phyloP scores from a whole-genome alignment of 2,113 vertebrate species.

The Osmerus eperlanus region DNA sequence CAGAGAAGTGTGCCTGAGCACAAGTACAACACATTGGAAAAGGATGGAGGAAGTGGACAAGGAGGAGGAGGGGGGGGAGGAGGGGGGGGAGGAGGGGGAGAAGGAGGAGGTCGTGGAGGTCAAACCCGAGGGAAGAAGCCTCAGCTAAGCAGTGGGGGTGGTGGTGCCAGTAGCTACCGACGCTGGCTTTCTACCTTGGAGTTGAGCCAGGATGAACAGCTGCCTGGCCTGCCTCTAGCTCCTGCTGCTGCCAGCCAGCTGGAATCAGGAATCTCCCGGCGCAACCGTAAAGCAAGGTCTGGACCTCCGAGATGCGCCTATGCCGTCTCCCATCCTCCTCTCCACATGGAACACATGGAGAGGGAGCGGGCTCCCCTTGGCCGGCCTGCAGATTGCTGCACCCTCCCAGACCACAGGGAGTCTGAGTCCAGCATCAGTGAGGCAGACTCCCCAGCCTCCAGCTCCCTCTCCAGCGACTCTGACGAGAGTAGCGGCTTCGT shows the following conservation, averaged over 20 bases:
- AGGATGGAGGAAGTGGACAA: conserved; percentile 62
- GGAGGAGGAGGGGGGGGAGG: conserved; percentile 34
- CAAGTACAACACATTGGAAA: conserved; percentile 74
- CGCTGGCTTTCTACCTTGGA: conserved; percentile 82
- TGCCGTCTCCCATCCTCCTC: conserved; percentile 31
- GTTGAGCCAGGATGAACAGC: conserved; percentile 74
- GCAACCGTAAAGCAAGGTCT: conserved; percentile 51
- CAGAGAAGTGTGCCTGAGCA: conserved; percentile 59
- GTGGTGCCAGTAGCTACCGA: conserved; percentile 40
- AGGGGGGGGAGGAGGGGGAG: conserved; percentile 4
- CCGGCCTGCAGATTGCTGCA: conserved; percentile 47
- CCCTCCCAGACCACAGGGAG: conserved; percentile 52
- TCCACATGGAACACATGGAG: conserved; percentile 37
- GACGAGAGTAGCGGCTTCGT: conserved; percentile 83
- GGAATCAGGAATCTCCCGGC: conserved; percentile 46
- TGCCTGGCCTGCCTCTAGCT: not conserved
- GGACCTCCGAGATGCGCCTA: conserved; percentile 45
- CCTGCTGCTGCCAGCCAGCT: conserved; percentile 35
- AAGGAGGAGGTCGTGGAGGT: conserved; percentile 34
- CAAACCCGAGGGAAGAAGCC: conserved; percentile 62
- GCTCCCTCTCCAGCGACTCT: conserved; percentile 79
- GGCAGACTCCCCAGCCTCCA: conserved; percentile 75
- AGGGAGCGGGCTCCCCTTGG: conserved; percentile 49
- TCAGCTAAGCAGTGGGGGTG: conserved; percentile 46
- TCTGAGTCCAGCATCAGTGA: conserved; percentile 78